Base-by-base conservation (phyloP, 1,140 invertebrate genomes). In the Drosophila mojavensis region DNA sequence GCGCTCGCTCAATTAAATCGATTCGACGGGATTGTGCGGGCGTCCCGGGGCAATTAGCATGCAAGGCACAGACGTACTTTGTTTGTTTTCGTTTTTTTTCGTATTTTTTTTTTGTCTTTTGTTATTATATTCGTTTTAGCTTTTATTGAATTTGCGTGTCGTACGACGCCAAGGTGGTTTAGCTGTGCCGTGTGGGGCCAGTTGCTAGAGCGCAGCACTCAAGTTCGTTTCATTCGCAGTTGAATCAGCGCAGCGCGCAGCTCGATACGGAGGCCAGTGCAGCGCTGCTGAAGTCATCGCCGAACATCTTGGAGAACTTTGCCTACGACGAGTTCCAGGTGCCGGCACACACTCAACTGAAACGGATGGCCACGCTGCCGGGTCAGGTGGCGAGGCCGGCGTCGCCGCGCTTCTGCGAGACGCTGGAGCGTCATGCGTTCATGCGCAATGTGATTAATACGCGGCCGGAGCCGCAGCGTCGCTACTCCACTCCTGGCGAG, bases 261-360 rank as follows among this genome's bases (percentile, higher is more conserved):
- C 76, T 66, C 73, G 86, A 90, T 20, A 47, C 64, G 36, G 82
- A 81, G 78, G 82, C 82, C 17, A 86, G 26, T 55, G 77, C 79
- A 71, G 55, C 74, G 5, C 48, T 91, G 55, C 30, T 91, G 28
- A 91, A 84, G 72, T 91, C 90, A 71, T 91, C 90, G 9, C 90
- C 90, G 0, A 91, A 91, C 39, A 91, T 91, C 58, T 58, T 91
- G 60, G 90, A 91, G 69, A 91, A 91, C 66, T 91, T 83, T 67
- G 43, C 74, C 20, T 91, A 91, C 86, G 90, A 91, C 65, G 86
- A 91, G 30, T 71, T 78, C 5, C 82, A 66, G 20, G 36, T 43
- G 5, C 7, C n/a, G 47, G n/a, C 65, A 20, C 78, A 69, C 28
- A 17, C 10, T n/a, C 68, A 60, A 3, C 68, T 86, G 2, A 88